A percentile compares a stretch with the other conserved stretches of the same genome.
These are phyloP conservation scores for Cataglyphis livida DNA, from an alignment of 2,888 invertebrate genomes.

Conservation along the genomic window DNA sequence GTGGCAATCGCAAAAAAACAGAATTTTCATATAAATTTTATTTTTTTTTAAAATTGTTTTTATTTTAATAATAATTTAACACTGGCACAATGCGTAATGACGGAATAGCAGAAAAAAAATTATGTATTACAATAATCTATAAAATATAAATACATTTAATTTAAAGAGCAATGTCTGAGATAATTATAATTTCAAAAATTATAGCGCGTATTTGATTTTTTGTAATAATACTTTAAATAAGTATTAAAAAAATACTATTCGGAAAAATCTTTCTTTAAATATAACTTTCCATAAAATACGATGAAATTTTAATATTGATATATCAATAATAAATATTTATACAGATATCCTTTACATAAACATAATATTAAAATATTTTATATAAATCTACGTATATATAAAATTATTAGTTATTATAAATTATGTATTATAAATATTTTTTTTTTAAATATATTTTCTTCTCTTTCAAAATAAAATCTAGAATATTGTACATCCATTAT, in stretches of 20 bases:
- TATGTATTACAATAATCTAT: neutral
- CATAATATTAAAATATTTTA: neutral
- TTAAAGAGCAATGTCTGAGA: neutral
- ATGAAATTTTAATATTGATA: neutral
- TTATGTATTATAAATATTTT: neutral
- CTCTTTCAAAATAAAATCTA: neutral
- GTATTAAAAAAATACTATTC: neutral
- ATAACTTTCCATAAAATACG: neutral
- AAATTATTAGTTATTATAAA: neutral
- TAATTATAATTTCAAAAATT: neutral
- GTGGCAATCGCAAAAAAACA: neutral
- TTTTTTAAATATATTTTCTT: neutral
- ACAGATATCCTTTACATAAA: neutral
- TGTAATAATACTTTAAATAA: neutral
- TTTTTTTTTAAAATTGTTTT: neutral
- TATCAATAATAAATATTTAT: neutral
- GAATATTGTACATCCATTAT: neutral
- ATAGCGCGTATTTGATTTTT: neutral
- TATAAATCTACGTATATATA: neutral
- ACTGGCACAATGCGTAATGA: neutral
- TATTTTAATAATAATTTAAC: neutral
- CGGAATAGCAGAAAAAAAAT: neutral
- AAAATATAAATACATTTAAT: neutral
- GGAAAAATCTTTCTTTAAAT: neutral
- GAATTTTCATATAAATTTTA: conserved; percentile 4